Evolutionary conservation across 1,140 invertebrate genomes (phyloP).

Genomic region (Uloborus diversus): DNA sequence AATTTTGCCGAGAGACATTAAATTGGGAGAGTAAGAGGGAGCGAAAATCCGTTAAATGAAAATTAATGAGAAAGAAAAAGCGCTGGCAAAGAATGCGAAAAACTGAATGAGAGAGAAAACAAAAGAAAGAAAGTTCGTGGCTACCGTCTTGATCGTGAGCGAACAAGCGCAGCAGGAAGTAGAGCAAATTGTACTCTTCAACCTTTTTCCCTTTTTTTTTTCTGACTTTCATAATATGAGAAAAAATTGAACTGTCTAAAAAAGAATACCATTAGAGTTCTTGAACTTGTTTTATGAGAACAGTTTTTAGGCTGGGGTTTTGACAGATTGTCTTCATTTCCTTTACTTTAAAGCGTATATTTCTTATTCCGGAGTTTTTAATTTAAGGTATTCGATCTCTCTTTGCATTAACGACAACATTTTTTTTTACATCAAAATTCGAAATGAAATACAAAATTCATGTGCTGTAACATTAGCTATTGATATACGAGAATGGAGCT

Average conservation of each 20-base stretch:
- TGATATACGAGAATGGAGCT: no score
- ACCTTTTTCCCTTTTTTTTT: constrained; percentile 7
- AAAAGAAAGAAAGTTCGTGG: background rate
- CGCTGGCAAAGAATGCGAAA: background rate
- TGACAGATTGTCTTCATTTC: no score
- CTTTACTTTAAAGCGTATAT: no score
- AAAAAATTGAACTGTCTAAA: background rate
- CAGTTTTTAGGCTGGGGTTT: background rate
- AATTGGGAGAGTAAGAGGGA: constrained; percentile 8
- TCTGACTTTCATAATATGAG: background rate
- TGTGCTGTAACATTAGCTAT: no score
- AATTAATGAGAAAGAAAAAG: background rate
- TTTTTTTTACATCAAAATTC: no score
- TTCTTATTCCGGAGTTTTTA: no score
- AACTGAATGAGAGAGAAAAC: background rate
- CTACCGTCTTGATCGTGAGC: constrained; percentile 46
- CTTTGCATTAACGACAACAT: no score
- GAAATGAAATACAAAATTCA: no score
- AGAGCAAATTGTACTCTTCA: constrained; percentile 24
- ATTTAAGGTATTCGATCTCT: no score
- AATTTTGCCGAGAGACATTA: background rate
- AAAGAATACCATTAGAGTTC: background rate
- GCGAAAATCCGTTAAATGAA: background rate
- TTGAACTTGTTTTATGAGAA: no score
- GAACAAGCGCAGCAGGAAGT: constrained; percentile 25